Evolutionary conservation across 1,140 invertebrate genomes (phyloP).

Genomic region (Anagrus nilaparvatae): DNA sequence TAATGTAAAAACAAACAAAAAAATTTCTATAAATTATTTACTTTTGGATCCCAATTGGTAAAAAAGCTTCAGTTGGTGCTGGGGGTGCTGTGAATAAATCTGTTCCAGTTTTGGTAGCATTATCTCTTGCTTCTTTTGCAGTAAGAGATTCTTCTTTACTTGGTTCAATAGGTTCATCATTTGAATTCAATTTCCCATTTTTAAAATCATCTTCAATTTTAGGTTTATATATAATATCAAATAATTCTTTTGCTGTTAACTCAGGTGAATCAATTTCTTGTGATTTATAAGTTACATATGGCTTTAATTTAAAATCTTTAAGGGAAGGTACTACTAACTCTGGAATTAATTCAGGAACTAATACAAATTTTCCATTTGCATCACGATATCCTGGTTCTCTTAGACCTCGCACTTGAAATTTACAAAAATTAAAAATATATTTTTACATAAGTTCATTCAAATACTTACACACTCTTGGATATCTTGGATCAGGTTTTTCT

Average conservation of each 20-base stretch:
- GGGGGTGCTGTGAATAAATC: constrained; percentile 54
- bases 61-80: neutral
- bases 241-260: constrained; percentile 77
- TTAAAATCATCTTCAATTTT: constrained; percentile 75
- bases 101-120: constrained; percentile 61
- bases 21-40: too few species aligned
- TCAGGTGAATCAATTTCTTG: constrained; percentile 62
- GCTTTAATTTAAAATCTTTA: constrained; percentile 66
- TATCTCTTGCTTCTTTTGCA: constrained; percentile 56
- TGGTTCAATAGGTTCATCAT: constrained; percentile 60
- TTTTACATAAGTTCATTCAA: constrained; percentile 3
- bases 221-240: constrained; percentile 68
- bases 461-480: constrained; percentile 50
- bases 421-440: constrained; percentile 5
- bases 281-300: constrained; percentile 83
- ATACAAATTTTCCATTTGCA: constrained; percentile 45
- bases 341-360: constrained; percentile 82
- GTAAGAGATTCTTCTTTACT: constrained; percentile 60
- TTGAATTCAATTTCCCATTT: constrained; percentile 54
- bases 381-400: constrained; percentile 47
- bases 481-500: constrained; percentile 46
- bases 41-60: too few species aligned
- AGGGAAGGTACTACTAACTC: constrained; percentile 88
- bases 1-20: too few species aligned
- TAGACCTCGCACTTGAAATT: constrained; percentile 51